Evolutionary conservation across 2,888 invertebrate species (phyloP).

Genomic region (Oasisia sp.): DNA sequence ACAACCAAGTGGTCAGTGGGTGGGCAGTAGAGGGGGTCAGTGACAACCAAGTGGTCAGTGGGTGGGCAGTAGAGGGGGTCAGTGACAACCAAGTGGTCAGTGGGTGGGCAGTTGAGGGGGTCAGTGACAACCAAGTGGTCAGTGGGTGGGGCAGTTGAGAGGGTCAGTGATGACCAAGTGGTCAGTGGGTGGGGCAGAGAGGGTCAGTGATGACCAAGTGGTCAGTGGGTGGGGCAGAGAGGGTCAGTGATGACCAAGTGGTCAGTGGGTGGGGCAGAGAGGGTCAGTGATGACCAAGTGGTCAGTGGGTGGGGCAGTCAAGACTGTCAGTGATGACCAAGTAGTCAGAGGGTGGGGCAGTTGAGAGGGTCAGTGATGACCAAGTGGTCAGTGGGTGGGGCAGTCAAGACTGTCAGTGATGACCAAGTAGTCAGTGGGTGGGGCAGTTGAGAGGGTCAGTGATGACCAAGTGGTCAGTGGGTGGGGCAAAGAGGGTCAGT

Average conservation of each 20-base stretch:
- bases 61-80: too few species aligned
- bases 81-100: slow-evolving; percentile 14
- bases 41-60: slow-evolving; percentile 7
- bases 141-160: too few species aligned
- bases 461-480: neutral
- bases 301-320: neutral
- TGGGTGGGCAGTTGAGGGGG: too few species aligned
- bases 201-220: too few species aligned
- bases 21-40: too few species aligned
- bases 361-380: too few species aligned
- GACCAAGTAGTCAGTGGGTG: neutral
- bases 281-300: slow-evolving; percentile 19
- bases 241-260: slow-evolving; percentile 19
- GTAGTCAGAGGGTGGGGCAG: neutral
- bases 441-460: too few species aligned
- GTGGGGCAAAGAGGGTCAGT: too few species aligned
- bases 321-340: too few species aligned
- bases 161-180: slow-evolving; percentile 19
- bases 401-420: too few species aligned
- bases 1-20: neutral
- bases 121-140: slow-evolving; percentile 13
- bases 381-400: neutral
- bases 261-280: neutral
- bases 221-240: neutral
- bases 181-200: neutral